Conservation (phyloP, 2,797 vertebrate genomes). For the Phrynocephalus vlangalii region DNA sequence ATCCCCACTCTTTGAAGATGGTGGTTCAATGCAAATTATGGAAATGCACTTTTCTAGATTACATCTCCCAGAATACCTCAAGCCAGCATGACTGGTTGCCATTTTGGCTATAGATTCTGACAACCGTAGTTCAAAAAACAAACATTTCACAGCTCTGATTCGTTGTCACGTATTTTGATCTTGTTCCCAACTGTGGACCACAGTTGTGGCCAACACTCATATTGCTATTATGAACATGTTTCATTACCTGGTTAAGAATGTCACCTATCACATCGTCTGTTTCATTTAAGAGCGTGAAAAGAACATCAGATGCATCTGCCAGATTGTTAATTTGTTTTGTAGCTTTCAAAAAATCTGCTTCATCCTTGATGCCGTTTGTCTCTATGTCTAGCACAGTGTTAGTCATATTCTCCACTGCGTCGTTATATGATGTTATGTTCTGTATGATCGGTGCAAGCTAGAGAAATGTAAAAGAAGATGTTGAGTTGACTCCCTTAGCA, state of each 20-base stretch:
- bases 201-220: neutral
- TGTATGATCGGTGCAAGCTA: neutral
- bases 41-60: neutral
- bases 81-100: neutral
- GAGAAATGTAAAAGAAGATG: neutral
- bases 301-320: too few relatives aligned
- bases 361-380: neutral
- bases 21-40: neutral
- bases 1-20: neutral
- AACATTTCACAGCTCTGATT: too few relatives aligned
- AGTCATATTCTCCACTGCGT: neutral
- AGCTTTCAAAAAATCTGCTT: neutral
- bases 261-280: neutral
- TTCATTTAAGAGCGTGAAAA: neutral
- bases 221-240: neutral
- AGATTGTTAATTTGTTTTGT: rapidly evolving
- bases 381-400: rapidly evolving
- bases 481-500: neutral
- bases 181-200: neutral
- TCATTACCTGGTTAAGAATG: neutral
- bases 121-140: too few relatives aligned
- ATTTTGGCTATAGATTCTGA: too few relatives aligned
- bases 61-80: neutral
- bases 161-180: too few relatives aligned
- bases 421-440: neutral